Evolutionary conservation across 1,140 invertebrate species (phyloP), one percentile per base, ranked within the genome.

Genomic region (Drosophila erecta): DNA sequence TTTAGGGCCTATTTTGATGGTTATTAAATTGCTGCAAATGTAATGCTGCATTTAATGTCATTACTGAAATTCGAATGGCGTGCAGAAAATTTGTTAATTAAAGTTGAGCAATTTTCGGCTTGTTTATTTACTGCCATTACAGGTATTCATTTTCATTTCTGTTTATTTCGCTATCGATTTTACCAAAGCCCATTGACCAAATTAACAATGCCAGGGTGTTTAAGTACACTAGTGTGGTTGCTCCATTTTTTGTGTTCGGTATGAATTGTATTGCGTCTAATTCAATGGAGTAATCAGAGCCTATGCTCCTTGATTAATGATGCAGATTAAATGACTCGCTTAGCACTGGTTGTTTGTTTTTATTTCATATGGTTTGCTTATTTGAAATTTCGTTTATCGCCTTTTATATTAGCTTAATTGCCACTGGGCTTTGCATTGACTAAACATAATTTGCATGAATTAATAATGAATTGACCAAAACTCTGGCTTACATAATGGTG

Each of bases 261-360:
- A 44, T 27, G 41, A 47, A 79, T 59, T 79, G 76, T 74, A 76
- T 64, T 67, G 49, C 17, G 40, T 71, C 67, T 60, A 77, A 81
- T 67, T 66, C 66, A 62, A 59, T 62, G 51, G 60, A 41, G 79
- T 80, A 85, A 84, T 76, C 83, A 73, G 59, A 73, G 61, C 77
- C 57, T 67, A 60, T 80, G 70, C 55, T 49, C 55, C 60, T 79
- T 79, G 81, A 84, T 84, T 76, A 84, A 85, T 85, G 76, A 84
- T 76, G 81, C 76, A 85, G 76, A 85, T 84, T 85, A 79, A 72
- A 85, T 69, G 38, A 51, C 59, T 77, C 73, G 60, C 54, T 66
- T 72, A 54, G 30, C 60, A 60, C 53, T 41, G 30, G 70, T 35
- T 73, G 61, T 62, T 64, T 12, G 12, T 55, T 73, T 73, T 37